Evolutionary conservation across 2,797 vertebrate species (phyloP), one percentile per base, ranked within the genome.

Genomic region (Selene dorsalis): DNA sequence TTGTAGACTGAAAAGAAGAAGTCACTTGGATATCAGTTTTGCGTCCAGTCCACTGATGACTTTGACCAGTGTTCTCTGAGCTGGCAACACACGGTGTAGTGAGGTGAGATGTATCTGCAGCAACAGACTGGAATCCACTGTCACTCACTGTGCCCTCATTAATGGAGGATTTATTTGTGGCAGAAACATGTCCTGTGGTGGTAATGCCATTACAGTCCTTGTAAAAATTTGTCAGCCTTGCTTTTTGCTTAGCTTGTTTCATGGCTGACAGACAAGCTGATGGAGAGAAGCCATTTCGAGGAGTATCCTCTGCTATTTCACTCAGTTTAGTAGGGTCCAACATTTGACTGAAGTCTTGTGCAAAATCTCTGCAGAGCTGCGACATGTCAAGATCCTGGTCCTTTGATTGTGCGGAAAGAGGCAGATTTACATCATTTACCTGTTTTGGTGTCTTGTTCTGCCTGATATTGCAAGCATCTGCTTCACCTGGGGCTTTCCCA

Each of bases 321-420:
- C 53, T 65, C 4, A 26, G 20, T 56, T 58, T 78, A 57, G 26
- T 12, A 18, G 39, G 38, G 4, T 86, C 85, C 9, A 82, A 45
- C 22, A 90, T 90, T 78, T 94, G 93, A 84, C 88, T 94, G 70
- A 94, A 93, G 81, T 95, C 93, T 82, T 94, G 89, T 28, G 91
- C 92, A 84, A 94, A 95, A n/a, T 89, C 93, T 84, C 75, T 89
- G 74, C 88, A 93, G 82, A 95, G 93, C 86, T 93, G 94, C 0
- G 94, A 94, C 84, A 93, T 93, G 71, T 94, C 89, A 55, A 94
- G 43, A 66, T 89, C 90, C n/a, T 87, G 89, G 55, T 88, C 64
- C 28, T 87, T 80, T 38, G 61, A 50, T 24, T 80, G 77, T 30
- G 20, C 18, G 50, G 77, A 56, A 4, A 18, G 32, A 68, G 65